These are phyloP conservation scores for Micronycteris hirsuta DNA, from an alignment of 2,113 vertebrate genomes.

Conservation along the genomic window DNA sequence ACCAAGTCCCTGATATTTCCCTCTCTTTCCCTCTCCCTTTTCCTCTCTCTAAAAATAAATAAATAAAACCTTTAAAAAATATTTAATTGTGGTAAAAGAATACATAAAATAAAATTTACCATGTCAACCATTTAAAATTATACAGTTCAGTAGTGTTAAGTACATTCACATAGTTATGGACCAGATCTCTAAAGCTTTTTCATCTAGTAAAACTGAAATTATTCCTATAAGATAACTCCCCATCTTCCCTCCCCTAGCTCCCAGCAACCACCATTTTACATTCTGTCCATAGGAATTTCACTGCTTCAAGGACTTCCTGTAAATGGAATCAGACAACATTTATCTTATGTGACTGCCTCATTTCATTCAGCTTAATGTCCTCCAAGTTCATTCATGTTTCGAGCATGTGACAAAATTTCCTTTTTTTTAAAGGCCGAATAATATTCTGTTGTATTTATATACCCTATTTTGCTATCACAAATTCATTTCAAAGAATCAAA, in stretches of 20 bases:
- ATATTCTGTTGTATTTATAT: neutral
- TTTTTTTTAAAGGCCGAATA: neutral
- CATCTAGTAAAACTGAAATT: neutral
- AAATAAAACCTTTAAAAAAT: too few relatives aligned
- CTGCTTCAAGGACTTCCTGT: neutral
- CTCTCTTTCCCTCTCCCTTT: too few relatives aligned
- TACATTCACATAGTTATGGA: neutral
- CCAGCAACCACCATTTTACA: neutral
- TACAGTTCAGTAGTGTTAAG: neutral
- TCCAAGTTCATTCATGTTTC: neutral
- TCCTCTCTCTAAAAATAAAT: too few relatives aligned
- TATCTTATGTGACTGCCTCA: neutral
- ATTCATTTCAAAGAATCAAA: neutral
- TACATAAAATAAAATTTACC: neutral
- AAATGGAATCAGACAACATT: neutral
- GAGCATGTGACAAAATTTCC: neutral
- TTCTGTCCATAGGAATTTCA: neutral
- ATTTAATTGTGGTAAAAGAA: neutral
- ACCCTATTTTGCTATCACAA: neutral
- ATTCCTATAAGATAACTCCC: neutral
- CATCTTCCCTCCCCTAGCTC: accelerated
- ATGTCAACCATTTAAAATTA: neutral
- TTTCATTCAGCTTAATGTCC: neutral
- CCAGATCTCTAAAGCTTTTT: neutral
- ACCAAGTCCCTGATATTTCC: too few relatives aligned